phyloP scores from a whole-genome alignment of 2,113 vertebrate genomes.

The Australoheros scitulus region DNA sequence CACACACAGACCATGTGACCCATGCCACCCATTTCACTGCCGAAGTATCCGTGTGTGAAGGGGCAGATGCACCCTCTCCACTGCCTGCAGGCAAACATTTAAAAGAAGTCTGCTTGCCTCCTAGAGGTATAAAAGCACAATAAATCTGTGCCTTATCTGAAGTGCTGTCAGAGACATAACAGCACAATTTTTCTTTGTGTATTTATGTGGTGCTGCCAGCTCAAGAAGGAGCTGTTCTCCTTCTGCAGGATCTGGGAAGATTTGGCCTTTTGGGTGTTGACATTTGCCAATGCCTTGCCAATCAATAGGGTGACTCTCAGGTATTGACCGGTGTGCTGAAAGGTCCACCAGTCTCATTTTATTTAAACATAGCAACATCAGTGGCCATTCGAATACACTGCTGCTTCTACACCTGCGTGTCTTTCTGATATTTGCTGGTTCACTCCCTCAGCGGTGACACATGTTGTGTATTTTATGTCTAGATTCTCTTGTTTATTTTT shows the following conservation, averaged over 20 bases:
- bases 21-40: conserved; percentile 32
- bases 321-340: conserved; percentile 64
- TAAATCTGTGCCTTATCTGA: not conserved
- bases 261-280: conserved; percentile 59
- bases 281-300: conserved; percentile 58
- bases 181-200: not conserved
- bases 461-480: conserved; percentile 24
- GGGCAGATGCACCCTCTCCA: not conserved
- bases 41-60: conserved; percentile 29
- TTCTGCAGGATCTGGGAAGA: conserved; percentile 37
- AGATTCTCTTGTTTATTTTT: conserved; percentile 25
- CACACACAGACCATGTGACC: conserved; percentile 18
- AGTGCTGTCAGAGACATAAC: not conserved
- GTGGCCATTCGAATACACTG: not conserved
- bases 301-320: conserved; percentile 62
- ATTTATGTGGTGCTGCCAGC: not conserved
- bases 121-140: not conserved
- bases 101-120: not conserved
- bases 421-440: conserved; percentile 36
- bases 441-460: not conserved
- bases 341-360: conserved; percentile 49
- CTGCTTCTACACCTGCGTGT: not conserved
- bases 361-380: conserved; percentile 30
- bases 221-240: conserved; percentile 21
- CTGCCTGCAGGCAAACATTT: not conserved